Base-by-base conservation (phyloP, 2,797 vertebrate species). In the Gambusia yucatana region DNA sequence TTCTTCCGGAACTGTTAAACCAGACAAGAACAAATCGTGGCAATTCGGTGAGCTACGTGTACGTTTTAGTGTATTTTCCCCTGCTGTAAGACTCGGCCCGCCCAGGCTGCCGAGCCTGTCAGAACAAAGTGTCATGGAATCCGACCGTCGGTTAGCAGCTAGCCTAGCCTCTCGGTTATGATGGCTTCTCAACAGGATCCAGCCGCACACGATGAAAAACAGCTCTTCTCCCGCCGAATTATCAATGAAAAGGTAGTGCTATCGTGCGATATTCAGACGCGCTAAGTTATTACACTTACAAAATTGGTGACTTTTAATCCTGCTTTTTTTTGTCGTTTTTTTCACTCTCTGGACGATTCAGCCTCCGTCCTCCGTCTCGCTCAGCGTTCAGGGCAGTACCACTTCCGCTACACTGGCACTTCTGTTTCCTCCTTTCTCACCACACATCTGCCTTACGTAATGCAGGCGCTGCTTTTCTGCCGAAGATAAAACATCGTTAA, bases 321-420 rank as follows among this genome's bases (percentile, higher is more conserved):
- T 89, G 91, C 86, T 93, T 95, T 92, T 33, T 95, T 52, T 76
- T 28, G 41, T 70, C 67, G 67, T 41, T 44, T 69, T 70, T 71
- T 16, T 71, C 36, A 75, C 84, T 93, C 90, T 90, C 83, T 93
- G 93, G 94, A 92, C 94, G 92, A 94, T 94, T 90, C 84, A 91
- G 89, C 93, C 92, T 95, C 94, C 92, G 94, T 95, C 94, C 93
- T 95, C 94, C 90, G 93, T 95, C 92, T 96, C 88, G 91, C 91
- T 94, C 92, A 88, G 94, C 92, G 93, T 93, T 95, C 94, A 95
- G 95, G 95, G 95, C 94, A 95, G 96, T 93, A 95, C 94, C 93
- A 96, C 96, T 97, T 97, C 96, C 96, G 96, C 87, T 96, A 91
- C 92, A 89, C 86, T 90, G 90, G 89, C 92, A 94, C 95, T 96